These are phyloP conservation scores for Gnathonemus longibarbis DNA, from an alignment of 2,113 vertebrate genomes.

Conservation along the genomic window DNA sequence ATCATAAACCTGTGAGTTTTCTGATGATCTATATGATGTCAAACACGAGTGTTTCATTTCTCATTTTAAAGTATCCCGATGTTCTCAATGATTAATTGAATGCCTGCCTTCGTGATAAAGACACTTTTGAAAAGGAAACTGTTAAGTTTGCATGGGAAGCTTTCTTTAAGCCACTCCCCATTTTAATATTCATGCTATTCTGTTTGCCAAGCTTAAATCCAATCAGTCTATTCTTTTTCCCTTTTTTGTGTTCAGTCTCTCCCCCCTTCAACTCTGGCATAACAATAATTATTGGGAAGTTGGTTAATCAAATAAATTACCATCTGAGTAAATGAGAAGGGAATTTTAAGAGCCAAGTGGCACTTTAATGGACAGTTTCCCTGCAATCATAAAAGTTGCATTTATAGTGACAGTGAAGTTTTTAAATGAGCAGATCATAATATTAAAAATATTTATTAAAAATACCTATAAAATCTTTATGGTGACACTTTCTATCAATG, in stretches of 20 bases:
- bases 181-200: slow-evolving; percentile 49
- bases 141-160: slow-evolving; percentile 38
- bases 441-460: not conserved
- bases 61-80: not conserved
- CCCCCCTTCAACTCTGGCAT: slow-evolving; percentile 25
- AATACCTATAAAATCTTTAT: not conserved
- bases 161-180: slow-evolving; percentile 47
- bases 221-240: slow-evolving; percentile 35
- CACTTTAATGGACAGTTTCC: slow-evolving; percentile 31
- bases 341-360: slow-evolving; percentile 49
- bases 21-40: not conserved
- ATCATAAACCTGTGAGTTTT: not conserved
- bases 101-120: not conserved
- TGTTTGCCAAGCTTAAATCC: slow-evolving; percentile 48
- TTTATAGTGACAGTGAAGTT: not conserved
- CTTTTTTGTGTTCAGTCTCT: not conserved
- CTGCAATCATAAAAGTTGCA: not conserved
- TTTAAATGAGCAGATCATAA: not conserved
- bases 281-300: slow-evolving; percentile 47
- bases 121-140: not conserved
- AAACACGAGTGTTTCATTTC: not conserved
- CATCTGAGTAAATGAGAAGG: slow-evolving; percentile 33
- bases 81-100: not conserved
- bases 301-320: slow-evolving; percentile 55
- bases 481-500: not conserved